Evolutionary conservation across 1,140 invertebrate species (phyloP), one percentile per base, ranked within the genome.

Genomic region (Hylaeus anthracinus): DNA sequence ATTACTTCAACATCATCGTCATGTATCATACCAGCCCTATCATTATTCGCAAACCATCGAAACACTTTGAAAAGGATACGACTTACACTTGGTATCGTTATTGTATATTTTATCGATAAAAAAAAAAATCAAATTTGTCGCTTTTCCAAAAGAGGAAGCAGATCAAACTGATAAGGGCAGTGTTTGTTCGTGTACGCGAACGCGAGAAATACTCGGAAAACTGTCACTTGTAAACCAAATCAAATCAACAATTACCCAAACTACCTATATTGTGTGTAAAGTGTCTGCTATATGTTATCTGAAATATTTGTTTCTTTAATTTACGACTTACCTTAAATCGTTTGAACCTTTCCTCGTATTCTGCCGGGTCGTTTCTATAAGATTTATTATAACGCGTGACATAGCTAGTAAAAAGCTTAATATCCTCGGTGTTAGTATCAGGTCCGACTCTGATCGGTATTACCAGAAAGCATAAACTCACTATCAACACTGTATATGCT

Each of bases 301-400:
- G 26, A 12, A 51, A 12, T 43, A 5, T 2, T 43, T n/a, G 70
- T 12, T 8, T 8, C 8, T 61, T 10, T 72, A 58, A 56, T 43
- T 10, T 39, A 65, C 78, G 3, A 72, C 76, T 88, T 91, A 97
- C 96, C 93, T 95, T 94, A 93, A 97, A 97, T 81, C 94, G 94
- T 72, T 94, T 85, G 82, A 95, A 95, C 91, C 95, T 94, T 45
- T 90, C 90, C 72, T 94, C 88, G 83, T 96, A 96, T 90, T 96
- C 95, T 0, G 88, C 88, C 0, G 94, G 90, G 89, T 95, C 91
- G 72, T 92, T 89, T 91, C 89, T 93, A 90, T 97, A 97, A 67
- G 94, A 93, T 94, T 96, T 97, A 85, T 96, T 96, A 85, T 95
- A 96, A 76, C 94, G 94, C 71, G 92, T 58, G 26, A 96, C 92